Conservation (phyloP, 2,113 vertebrate species). For the Chroicocephalus ridibundus region DNA sequence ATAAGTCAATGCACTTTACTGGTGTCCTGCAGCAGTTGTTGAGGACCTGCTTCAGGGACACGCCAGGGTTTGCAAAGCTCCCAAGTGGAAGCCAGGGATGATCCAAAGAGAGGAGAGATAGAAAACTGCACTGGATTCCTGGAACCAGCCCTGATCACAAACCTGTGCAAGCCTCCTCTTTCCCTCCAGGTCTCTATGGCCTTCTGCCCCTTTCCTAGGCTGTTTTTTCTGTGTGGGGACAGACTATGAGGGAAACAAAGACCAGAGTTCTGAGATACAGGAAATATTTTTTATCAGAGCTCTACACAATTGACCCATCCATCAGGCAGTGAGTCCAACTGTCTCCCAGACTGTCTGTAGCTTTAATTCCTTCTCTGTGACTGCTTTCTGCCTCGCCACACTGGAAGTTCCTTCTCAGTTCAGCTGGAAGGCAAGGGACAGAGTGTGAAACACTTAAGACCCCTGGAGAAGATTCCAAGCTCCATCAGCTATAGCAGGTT, state of each 20-base stretch:
- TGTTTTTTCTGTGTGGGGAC: background rate
- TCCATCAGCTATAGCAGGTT: background rate
- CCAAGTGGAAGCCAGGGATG: background rate
- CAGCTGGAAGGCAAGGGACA: background rate
- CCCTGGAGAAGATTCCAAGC: background rate
- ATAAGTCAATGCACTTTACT: background rate
- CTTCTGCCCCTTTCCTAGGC: background rate
- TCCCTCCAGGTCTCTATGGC: background rate
- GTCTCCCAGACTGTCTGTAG: background rate
- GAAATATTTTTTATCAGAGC: background rate
- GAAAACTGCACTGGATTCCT: background rate
- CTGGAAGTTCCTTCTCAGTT: background rate
- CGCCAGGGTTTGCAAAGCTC: background rate
- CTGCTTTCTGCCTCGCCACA: background rate
- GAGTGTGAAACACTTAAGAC: background rate
- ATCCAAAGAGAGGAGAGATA: background rate
- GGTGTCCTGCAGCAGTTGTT: background rate
- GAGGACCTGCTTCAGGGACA: background rate
- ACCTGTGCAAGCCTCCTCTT: background rate
- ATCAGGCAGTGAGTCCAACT: background rate
- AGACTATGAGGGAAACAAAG: background rate
- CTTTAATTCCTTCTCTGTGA: background rate
- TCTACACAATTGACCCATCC: background rate
- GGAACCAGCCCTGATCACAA: background rate
- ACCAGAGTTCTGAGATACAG: background rate